Evolutionary conservation across 2,797 vertebrate genomes (phyloP).

Genomic region (Pteronotus mesoamericanus): DNA sequence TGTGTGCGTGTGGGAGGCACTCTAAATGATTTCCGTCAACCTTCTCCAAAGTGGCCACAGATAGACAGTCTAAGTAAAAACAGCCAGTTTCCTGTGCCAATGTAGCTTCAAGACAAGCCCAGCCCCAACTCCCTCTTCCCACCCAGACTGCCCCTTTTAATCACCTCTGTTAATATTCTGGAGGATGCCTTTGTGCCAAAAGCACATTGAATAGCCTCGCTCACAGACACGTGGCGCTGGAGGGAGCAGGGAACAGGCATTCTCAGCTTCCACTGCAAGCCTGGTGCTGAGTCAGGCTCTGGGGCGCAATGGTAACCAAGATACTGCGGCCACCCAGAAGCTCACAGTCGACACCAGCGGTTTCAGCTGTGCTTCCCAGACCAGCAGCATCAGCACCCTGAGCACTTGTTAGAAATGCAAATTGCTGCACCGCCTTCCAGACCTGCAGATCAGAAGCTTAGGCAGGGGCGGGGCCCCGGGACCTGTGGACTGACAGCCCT

Average conservation of each 20-base stretch:
- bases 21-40: neutral
- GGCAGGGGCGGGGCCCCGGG: neutral
- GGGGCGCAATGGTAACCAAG: neutral
- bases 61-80: neutral
- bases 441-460: neutral
- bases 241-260: neutral
- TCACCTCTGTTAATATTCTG: neutral
- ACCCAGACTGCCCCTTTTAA: neutral
- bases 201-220: neutral
- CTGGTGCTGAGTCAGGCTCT: neutral
- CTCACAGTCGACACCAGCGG: neutral
- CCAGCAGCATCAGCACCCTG: neutral
- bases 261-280: neutral
- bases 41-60: neutral
- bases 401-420: neutral
- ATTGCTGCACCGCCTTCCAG: neutral
- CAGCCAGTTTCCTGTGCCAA: neutral
- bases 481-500: neutral
- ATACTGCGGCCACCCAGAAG: neutral
- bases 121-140: neutral
- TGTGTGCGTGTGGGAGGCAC: neutral
- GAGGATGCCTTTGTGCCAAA: neutral
- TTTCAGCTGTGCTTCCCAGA: neutral
- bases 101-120: neutral
- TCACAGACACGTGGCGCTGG: rapidly evolving